Conservation (phyloP, 2,797 vertebrate species). For the Lepidocolaptes lacrymiger region DNA sequence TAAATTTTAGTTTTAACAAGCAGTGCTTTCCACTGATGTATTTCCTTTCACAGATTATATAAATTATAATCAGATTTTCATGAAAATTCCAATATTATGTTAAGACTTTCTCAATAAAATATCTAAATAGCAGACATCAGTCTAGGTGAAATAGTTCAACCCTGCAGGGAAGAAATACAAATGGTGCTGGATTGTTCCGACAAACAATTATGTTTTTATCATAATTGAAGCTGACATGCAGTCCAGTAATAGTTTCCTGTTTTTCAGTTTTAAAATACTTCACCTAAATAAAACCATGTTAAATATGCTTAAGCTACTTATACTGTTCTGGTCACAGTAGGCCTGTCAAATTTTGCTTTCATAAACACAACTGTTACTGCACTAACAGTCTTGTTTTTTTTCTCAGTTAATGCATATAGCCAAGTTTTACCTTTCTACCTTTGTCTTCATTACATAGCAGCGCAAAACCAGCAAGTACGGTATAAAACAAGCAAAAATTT, state of each 20-base stretch:
- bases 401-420: background rate
- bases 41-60: background rate
- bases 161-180: slow-evolving; percentile 24
- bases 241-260: slow-evolving; percentile 35
- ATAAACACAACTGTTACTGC: background rate
- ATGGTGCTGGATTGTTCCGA: background rate
- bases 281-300: slow-evolving; percentile 28
- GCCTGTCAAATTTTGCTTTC: background rate
- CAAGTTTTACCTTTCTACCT: background rate
- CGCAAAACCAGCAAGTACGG: background rate
- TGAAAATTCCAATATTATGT: background rate
- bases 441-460: background rate
- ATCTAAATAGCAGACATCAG: background rate
- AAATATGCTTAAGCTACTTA: slow-evolving; percentile 3
- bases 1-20: background rate
- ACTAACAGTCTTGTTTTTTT: background rate
- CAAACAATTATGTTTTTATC: background rate
- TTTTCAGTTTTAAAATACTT: slow-evolving; percentile 39
- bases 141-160: slow-evolving; percentile 31
- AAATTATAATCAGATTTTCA: slow-evolving; percentile 8
- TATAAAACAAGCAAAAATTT: background rate
- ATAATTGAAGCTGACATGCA: slow-evolving; percentile 18
- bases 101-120: background rate
- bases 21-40: background rate
- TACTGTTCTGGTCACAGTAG: background rate